A percentile compares a stretch with the other conserved stretches of the same genome.
These are phyloP conservation scores for Podarcis muralis DNA, from an alignment of 2,113 vertebrate species.

Conservation along the genomic window DNA sequence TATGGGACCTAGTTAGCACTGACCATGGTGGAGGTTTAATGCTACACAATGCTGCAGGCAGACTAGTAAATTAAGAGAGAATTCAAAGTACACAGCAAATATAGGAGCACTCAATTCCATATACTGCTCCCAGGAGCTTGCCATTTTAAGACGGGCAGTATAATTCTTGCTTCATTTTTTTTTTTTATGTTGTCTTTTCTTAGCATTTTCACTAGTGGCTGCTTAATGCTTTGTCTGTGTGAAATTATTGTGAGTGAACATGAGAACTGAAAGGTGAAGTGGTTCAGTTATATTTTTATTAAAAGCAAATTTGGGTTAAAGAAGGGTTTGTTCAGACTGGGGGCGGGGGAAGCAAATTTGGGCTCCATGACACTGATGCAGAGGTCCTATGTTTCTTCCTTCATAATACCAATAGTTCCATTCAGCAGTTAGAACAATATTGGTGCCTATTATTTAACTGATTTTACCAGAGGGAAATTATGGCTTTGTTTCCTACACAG, in stretches of 20 bases:
- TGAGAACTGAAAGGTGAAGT: not conserved
- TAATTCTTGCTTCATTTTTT: not conserved
- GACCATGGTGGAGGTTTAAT: not conserved
- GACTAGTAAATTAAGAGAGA: not conserved
- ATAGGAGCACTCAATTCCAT: not conserved
- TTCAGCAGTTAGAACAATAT: conserved; percentile 29
- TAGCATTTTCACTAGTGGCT: not conserved
- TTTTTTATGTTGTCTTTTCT: not conserved
- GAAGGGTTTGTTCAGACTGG: no score
- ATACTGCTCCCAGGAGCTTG: not conserved
- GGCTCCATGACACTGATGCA: not conserved
- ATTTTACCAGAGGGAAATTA: conserved; percentile 35
- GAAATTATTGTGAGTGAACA: not conserved
- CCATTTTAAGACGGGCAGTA: not conserved
- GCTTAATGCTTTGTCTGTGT: not conserved
- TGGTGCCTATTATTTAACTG: conserved; percentile 22
- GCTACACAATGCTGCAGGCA: not conserved
- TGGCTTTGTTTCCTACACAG: conserved; percentile 35
- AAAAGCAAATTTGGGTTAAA: not conserved
- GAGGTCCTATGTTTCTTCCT: conserved; percentile 22
- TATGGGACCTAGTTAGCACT: not conserved
- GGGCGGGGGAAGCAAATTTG: not conserved
- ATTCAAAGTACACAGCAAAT: not conserved
- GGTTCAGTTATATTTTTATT: conserved; percentile 21
- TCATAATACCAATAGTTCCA: not conserved